Conservation (phyloP, 2,797 vertebrate genomes). For the Enteromius mattozi region DNA sequence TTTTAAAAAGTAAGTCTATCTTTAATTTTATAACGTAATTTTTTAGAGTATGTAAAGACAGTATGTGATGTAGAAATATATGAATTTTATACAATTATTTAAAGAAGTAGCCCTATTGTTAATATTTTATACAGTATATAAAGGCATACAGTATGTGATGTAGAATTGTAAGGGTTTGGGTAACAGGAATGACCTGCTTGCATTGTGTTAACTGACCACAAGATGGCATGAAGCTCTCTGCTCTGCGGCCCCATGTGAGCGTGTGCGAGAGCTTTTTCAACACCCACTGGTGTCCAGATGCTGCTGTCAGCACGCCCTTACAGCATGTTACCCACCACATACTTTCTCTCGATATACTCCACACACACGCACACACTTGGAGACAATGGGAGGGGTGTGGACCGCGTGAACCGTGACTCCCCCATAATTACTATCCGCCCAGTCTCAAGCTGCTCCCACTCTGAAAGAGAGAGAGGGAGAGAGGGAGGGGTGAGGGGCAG, state of each 20-base stretch:
- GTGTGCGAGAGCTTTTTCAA: slow-evolving; percentile 74
- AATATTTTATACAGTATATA: background rate
- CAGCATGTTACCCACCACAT: slow-evolving; percentile 87
- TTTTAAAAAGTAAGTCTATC: background rate
- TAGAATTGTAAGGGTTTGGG: background rate
- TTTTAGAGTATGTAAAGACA: background rate
- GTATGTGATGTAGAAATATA: background rate
- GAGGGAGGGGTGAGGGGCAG: slow-evolving; percentile 36
- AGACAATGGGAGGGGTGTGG: slow-evolving; percentile 62
- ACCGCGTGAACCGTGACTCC: slow-evolving; percentile 60
- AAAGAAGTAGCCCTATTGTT: background rate
- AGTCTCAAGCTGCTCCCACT: slow-evolving; percentile 65
- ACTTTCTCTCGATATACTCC: slow-evolving; percentile 45
- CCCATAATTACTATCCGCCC: slow-evolving; percentile 66
- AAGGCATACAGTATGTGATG: background rate
- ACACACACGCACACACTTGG: slow-evolving; percentile 47
- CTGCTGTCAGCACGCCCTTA: slow-evolving; percentile 94
- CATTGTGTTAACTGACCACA: slow-evolving; percentile 69
- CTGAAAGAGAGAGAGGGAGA: slow-evolving; percentile 30
- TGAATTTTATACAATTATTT: background rate
- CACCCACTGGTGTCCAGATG: slow-evolving; percentile 93
- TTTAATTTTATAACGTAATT: no score
- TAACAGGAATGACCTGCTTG: slow-evolving; percentile 39
- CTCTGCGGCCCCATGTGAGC: slow-evolving; percentile 48
- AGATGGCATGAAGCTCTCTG: slow-evolving; percentile 73